A percentile compares a stretch with the other conserved stretches of the same genome.
Evolutionary conservation across 2,888 invertebrate genomes (phyloP).

Genomic region (Pomacea canaliculata): DNA sequence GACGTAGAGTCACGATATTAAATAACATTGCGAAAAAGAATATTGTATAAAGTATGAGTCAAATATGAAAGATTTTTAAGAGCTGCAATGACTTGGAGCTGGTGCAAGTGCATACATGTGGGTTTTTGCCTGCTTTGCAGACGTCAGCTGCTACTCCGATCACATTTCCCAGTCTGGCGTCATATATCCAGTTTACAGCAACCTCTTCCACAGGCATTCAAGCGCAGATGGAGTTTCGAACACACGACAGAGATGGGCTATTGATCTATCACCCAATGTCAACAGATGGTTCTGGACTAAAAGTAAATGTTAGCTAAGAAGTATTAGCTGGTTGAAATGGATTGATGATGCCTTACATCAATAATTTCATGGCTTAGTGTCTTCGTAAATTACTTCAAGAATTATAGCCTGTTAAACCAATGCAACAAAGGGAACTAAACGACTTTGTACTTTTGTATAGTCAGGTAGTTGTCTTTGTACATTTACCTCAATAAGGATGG

Average conservation of each 20-base stretch:
- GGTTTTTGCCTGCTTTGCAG: constrained; percentile 32
- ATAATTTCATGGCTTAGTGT: too few relatives aligned
- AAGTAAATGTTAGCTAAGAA: constrained; percentile 10
- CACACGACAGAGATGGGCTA: constrained; percentile 65
- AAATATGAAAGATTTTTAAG: too few relatives aligned
- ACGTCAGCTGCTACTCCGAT: constrained; percentile 49
- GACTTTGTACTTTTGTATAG: too few relatives aligned
- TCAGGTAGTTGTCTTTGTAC: too few relatives aligned
- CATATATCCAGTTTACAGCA: constrained; percentile 50
- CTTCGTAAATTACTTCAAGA: too few relatives aligned
- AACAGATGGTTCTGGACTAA: constrained; percentile 14
- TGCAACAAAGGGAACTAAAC: too few relatives aligned
- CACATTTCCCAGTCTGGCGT: constrained; percentile 61
- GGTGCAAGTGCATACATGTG: too few relatives aligned
- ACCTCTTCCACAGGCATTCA: constrained; percentile 43
- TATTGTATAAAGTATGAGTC: neutral
- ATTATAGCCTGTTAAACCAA: too few relatives aligned
- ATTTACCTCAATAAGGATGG: too few relatives aligned
- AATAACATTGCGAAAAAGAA: neutral
- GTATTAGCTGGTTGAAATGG: too few relatives aligned
- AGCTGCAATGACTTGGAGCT: too few relatives aligned
- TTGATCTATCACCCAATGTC: constrained; percentile 57
- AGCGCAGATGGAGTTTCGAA: constrained; percentile 65
- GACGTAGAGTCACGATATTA: neutral
- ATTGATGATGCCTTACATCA: too few relatives aligned